Percentiles rank a stretch among this genome's conserved stretches.
These are phyloP conservation scores for Panorpa germanica DNA, from an alignment of 2,888 invertebrate species.

Conservation along the genomic window DNA sequence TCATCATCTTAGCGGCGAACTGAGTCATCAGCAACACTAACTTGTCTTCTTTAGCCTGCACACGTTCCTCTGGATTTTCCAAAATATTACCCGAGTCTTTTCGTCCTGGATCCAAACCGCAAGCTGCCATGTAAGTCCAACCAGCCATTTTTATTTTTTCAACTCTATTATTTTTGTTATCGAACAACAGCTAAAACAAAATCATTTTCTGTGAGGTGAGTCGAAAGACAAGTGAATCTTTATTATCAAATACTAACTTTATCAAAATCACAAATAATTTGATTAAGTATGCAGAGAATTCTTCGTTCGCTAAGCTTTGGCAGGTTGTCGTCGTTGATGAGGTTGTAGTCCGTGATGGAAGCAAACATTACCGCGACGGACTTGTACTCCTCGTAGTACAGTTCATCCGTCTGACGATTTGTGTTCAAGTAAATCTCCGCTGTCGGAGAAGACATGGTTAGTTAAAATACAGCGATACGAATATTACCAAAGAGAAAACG, in stretches of 20 bases:
- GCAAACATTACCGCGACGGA: conserved; percentile 94
- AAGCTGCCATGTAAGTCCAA: conserved; percentile 95
- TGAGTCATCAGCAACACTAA: conserved; percentile 28
- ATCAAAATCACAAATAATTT: conserved; percentile 87
- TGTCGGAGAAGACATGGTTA: conserved; percentile 20
- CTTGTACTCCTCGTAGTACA: conserved; percentile 77
- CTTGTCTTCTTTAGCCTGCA: conserved; percentile 24
- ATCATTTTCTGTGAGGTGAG: conserved; percentile 1
- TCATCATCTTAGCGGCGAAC: no score
- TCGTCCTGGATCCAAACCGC: conserved; percentile 64
- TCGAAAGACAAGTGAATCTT: not conserved
- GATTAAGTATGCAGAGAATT: conserved; percentile 59
- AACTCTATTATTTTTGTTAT: conserved; percentile 39
- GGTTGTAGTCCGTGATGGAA: conserved; percentile 65
- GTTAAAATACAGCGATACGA: conserved; percentile 1
- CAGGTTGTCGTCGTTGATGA: conserved; percentile 46
- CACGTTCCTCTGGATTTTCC: conserved; percentile 16
- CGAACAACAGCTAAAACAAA: conserved; percentile 35
- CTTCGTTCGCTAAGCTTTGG: conserved; percentile 41
- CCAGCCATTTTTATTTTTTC: conserved; percentile 96
- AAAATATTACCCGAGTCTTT: conserved; percentile 27
- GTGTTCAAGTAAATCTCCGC: conserved; percentile 62
- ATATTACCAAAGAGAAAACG: conserved; percentile 1
- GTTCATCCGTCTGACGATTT: conserved; percentile 47
- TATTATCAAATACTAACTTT: conserved; percentile 32